Conservation (phyloP, 2,797 vertebrate species). For the Acropternis orthonyx region DNA sequence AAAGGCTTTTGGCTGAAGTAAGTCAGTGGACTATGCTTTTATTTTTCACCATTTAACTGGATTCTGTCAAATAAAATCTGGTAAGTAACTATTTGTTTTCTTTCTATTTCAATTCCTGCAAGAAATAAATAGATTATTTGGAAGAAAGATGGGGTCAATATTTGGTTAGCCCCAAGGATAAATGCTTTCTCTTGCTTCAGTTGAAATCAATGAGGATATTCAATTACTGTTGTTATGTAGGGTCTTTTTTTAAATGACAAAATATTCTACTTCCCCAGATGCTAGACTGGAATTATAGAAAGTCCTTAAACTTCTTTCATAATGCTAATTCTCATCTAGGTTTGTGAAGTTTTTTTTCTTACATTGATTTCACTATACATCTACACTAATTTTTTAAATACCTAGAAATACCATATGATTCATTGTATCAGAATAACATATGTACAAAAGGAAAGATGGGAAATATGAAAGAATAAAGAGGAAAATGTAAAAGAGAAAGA, state of each 20-base stretch:
- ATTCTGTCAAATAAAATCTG: neutral
- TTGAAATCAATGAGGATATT: neutral
- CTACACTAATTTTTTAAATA: neutral
- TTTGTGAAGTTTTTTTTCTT: neutral
- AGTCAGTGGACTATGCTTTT: neutral
- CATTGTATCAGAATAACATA: neutral
- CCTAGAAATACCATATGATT: neutral
- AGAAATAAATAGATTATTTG: neutral
- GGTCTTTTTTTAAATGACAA: neutral
- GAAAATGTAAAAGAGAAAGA: neutral
- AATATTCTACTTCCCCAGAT: neutral
- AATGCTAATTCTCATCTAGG: neutral
- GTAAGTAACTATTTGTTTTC: neutral
- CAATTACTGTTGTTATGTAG: neutral
- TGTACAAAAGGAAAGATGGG: neutral
- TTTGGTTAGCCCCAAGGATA: neutral
- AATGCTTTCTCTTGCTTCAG: neutral
- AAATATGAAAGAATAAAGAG: neutral
- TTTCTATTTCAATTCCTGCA: neutral
- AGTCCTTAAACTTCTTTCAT: neutral
- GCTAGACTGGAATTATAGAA: neutral
- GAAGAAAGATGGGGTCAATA: neutral
- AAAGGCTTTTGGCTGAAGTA: neutral
- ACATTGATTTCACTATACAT: neutral
- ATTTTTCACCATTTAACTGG: neutral